These are phyloP conservation scores for Panopea generosa DNA, from an alignment of 2,888 invertebrate species.

Conservation along the genomic window DNA sequence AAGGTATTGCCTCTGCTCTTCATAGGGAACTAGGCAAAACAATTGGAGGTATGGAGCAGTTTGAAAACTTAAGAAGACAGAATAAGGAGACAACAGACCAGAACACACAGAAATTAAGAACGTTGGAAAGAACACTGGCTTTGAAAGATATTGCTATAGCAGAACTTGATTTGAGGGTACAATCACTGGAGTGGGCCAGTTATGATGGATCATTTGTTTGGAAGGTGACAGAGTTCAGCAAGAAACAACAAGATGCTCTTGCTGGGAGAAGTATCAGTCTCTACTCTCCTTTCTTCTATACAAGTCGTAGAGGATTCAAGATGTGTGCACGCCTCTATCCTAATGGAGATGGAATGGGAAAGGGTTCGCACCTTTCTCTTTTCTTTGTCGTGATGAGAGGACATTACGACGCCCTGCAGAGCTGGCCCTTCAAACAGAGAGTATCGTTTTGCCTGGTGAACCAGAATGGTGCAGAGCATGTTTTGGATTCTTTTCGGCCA, in stretches of 20 bases:
- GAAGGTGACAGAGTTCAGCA: conserved; percentile 79
- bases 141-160: conserved; percentile 68
- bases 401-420: conserved; percentile 79
- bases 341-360: conserved; percentile 83
- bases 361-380: conserved; percentile 80
- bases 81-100: conserved; percentile 49
- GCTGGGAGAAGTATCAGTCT: conserved; percentile 76
- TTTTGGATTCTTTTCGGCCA: conserved; percentile 83
- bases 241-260: conserved; percentile 77
- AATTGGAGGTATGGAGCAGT: conserved; percentile 67
- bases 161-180: conserved; percentile 66
- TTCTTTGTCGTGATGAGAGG: conserved; percentile 83
- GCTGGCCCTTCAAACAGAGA: conserved; percentile 82
- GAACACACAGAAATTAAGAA: conserved; percentile 57
- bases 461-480: conserved; percentile 78
- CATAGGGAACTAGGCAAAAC: conserved; percentile 75
- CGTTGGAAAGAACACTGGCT: conserved; percentile 60
- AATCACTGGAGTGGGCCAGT: conserved; percentile 46
- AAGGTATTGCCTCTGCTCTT: conserved; percentile 75
- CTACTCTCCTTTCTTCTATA: conserved; percentile 81
- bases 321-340: conserved; percentile 80
- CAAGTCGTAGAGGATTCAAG: conserved; percentile 80
- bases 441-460: conserved; percentile 83
- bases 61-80: conserved; percentile 47
- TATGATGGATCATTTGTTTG: conserved; percentile 83